Evolutionary conservation across 2,888 invertebrate genomes (phyloP).

Genomic region (Ophion slaviceki): DNA sequence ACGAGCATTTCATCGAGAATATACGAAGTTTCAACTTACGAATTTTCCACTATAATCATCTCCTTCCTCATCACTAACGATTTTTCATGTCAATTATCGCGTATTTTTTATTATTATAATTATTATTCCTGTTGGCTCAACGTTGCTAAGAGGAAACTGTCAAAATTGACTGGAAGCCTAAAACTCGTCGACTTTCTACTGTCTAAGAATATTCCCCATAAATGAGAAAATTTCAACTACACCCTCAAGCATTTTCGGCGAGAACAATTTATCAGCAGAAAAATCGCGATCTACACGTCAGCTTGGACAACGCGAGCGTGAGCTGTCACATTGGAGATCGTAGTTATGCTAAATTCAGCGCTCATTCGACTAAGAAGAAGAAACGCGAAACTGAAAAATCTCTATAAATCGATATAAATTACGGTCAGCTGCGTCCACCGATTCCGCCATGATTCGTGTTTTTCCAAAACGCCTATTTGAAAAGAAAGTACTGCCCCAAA

Average conservation of each 20-base stretch:
- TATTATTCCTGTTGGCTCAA: slow-evolving; percentile 40
- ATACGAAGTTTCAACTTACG: slow-evolving; percentile 63
- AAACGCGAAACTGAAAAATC: no score
- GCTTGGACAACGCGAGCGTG: no score
- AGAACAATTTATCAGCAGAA: no score
- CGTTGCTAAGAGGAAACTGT: slow-evolving; percentile 60
- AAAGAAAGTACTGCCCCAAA: no score
- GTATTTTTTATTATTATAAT: slow-evolving; percentile 7
- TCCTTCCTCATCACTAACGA: slow-evolving; percentile 56
- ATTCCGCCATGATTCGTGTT: no score
- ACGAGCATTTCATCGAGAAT: slow-evolving; percentile 77
- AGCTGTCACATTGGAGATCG: no score
- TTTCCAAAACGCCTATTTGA: no score
- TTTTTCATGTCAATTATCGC: slow-evolving; percentile 59
- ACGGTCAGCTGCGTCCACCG: no score
- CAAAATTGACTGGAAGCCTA: slow-evolving; percentile 49
- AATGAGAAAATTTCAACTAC: not conserved
- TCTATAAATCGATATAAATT: no score
- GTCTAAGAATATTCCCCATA: slow-evolving; percentile 13
- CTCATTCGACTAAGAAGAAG: no score
- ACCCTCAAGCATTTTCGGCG: not conserved
- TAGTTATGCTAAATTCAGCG: no score
- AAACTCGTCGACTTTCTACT: slow-evolving; percentile 50
- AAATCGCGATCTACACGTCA: no score
- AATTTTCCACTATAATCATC: slow-evolving; percentile 43